Evolutionary conservation across 2,113 vertebrate genomes (phyloP), one percentile per base, ranked within the genome.

Genomic region (Epinephelus cyanopodus): DNA sequence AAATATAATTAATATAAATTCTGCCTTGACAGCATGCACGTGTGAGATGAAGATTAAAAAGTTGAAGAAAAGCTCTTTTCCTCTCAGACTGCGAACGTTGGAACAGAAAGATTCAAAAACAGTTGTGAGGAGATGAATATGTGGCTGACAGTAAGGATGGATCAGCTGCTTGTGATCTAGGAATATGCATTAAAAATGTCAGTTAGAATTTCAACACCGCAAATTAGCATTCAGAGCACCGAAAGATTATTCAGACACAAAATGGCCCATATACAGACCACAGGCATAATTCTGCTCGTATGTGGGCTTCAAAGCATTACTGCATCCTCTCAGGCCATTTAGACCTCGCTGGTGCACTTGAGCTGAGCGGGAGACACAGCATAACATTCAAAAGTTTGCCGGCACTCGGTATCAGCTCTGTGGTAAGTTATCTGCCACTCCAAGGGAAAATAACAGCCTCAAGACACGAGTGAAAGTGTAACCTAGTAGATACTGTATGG

Each of bases 181-280:
- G 61, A 85, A 87, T 83, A 85, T 80, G 73, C 72, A 87, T 85
- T 80, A 63, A 74, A 82, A 87, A 83, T 74, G 79, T 83, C 76
- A 85, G 65, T 84, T 76, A 79, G 68, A 79, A 73, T 90, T 80
- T 70, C 78, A 70, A 56, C 72, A 42, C 52, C 14, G 42, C 13
- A 50, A 82, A 86, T 85, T 90, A 74, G 74, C 85, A 81, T 86
- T 88, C 77, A 1, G 53, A 71, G 80, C 72, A 52, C 27, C n/a
- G 5, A 9, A 37, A n/a, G 57, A 85, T 80, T 75, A 72, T 77
- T 84, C 65, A 65, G 67, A 79, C 60, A 68, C 64, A 65, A 82
- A 64, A 77, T 61, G 74, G 47, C 33, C 74, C 58, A 67, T 62
- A 67, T 68, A 50, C 21, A 66, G 47, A 86, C 75, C 81, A 77